Conservation (phyloP, 1,140 invertebrate genomes). For the Schlechtendalia chinensis region DNA sequence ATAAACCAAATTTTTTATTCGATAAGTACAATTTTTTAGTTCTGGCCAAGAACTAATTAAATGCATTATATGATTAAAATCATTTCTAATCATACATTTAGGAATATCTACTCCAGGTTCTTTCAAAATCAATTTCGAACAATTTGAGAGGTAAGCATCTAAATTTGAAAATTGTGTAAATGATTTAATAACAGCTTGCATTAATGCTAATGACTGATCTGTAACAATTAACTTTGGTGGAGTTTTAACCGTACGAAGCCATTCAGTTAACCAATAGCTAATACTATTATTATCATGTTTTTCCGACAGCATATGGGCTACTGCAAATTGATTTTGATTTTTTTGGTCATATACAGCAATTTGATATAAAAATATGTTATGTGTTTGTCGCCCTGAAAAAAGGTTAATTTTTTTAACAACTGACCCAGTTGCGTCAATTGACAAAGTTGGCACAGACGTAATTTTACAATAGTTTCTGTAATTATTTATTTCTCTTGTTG, state of each 20-base stretch:
- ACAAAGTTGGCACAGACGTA: not conserved
- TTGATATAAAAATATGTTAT: conserved; percentile 8
- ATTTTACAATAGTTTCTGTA: not conserved
- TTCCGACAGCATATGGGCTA: not conserved
- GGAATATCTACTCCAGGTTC: not conserved
- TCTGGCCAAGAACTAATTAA: not conserved
- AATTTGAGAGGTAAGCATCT: not conserved
- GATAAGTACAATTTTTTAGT: not conserved
- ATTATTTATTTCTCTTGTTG: not conserved
- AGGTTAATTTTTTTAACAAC: not conserved
- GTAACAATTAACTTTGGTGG: not conserved
- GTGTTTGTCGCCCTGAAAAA: not conserved
- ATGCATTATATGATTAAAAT: not conserved
- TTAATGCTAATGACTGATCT: not conserved
- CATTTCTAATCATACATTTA: not conserved
- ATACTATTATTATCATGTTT: not conserved
- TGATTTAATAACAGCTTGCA: not conserved
- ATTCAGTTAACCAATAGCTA: not conserved
- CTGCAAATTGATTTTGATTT: conserved; percentile 1
- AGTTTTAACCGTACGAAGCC: not conserved
- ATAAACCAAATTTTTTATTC: not conserved
- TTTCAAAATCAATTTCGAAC: not conserved
- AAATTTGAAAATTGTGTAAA: conserved; percentile 7
- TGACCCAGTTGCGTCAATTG: not conserved
- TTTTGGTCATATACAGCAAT: not conserved